Evolutionary conservation across 2,113 vertebrate species (phyloP).

Genomic region (Caranx melampygus): DNA sequence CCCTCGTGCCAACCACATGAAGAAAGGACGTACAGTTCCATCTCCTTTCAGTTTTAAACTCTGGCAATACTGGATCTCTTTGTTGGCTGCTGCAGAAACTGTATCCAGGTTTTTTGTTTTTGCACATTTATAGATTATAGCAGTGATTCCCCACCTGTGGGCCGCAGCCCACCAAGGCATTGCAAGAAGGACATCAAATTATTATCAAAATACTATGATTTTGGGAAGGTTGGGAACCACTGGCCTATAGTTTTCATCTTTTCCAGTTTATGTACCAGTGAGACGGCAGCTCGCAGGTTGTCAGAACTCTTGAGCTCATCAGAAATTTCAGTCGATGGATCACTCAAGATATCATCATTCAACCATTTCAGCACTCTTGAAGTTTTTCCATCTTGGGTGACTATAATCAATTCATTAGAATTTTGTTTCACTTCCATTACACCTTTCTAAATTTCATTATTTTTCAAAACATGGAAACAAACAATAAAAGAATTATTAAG

Average conservation of each 20-base stretch:
- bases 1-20: not conserved
- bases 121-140: not conserved
- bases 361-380: not conserved
- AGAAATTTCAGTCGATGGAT: slow-evolving; percentile 76
- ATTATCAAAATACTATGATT: too few species aligned
- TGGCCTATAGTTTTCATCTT: too few species aligned
- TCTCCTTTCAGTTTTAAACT: slow-evolving; percentile 1
- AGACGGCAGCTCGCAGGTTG: not conserved
- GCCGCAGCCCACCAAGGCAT: too few species aligned
- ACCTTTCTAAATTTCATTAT: not conserved
- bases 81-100: slow-evolving; percentile 21
- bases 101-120: not conserved
- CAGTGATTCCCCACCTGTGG: too few species aligned
- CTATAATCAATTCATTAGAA: not conserved
- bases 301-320: slow-evolving; percentile 71
- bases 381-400: not conserved
- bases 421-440: not conserved
- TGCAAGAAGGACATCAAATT: too few species aligned
- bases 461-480: not conserved
- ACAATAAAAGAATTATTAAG: not conserved
- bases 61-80: not conserved
- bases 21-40: slow-evolving; percentile 1
- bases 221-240: too few species aligned
- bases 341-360: slow-evolving; percentile 75
- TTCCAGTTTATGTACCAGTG: not conserved